phyloP scores from a whole-genome alignment of 35 echinoderm and acorn worm species.

The Antedon bifida region DNA sequence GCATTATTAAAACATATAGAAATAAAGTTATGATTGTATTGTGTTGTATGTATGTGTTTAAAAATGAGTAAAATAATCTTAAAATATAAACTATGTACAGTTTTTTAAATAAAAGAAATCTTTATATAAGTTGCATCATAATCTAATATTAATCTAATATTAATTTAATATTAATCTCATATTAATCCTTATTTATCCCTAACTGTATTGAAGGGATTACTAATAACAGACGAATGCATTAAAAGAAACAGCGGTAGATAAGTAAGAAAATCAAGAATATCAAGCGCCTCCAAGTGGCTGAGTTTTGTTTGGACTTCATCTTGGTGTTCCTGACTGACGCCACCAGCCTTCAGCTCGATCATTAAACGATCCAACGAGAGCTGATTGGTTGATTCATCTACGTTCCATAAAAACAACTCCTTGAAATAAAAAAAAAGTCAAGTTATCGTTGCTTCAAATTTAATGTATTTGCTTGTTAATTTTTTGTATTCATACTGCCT shows the following conservation, averaged over 20 bases:
- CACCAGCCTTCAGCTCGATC: slow-evolving; percentile 81
- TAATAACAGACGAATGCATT: slow-evolving; percentile 70
- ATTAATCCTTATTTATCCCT: slow-evolving; percentile 84
- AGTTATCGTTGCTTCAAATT: no score
- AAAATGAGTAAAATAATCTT: no score
- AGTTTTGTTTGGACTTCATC: slow-evolving; percentile 56
- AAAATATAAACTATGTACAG: no score
- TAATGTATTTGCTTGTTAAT: no score
- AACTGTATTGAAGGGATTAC: slow-evolving; percentile 54
- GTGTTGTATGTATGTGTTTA: no score
- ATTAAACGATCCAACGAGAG: slow-evolving; percentile 42
- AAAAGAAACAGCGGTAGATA: slow-evolving; percentile 87
- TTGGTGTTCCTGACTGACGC: slow-evolving; percentile 79
- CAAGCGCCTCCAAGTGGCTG: slow-evolving; percentile 48
- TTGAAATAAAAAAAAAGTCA: slow-evolving; percentile 18
- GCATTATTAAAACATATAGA: no score
- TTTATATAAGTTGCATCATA: no score
- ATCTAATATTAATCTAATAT: no score
- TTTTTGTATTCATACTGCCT: no score
- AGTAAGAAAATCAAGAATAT: slow-evolving; percentile 74
- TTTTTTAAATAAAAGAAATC: no score
- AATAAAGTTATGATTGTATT: no score
- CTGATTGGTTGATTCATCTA: slow-evolving; percentile 49
- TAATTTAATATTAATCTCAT: no score
- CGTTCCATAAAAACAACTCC: slow-evolving; percentile 85